Conservation (phyloP, 2,113 vertebrate species). For the Tichodroma muraria region DNA sequence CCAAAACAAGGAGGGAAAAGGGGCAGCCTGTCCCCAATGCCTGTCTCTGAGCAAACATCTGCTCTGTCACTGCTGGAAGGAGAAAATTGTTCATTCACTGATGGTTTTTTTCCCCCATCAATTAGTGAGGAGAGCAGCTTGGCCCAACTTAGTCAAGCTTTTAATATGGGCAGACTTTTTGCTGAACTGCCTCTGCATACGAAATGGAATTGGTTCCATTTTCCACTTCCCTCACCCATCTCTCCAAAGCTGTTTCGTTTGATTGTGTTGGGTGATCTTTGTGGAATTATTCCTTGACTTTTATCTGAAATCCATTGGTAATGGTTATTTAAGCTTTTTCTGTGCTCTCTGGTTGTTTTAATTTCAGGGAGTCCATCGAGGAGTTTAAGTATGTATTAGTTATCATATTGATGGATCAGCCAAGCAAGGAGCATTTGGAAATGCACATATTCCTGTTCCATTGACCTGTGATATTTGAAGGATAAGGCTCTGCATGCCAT, state of each 20-base stretch:
- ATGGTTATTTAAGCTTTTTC: constrained; percentile 33
- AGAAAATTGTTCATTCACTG: background rate
- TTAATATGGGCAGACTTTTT: background rate
- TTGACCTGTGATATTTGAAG: constrained; percentile 39
- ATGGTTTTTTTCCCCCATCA: background rate
- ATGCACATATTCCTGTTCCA: constrained; percentile 22
- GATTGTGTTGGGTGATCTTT: background rate
- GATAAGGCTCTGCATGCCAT: constrained; percentile 12
- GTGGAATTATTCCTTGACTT: constrained; percentile 54
- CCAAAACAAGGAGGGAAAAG: background rate
- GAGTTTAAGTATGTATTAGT: constrained; percentile 43
- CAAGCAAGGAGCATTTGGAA: constrained; percentile 31
- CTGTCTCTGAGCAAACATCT: background rate
- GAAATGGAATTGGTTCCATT: background rate
- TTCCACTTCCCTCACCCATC: background rate
- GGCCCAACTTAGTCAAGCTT: background rate
- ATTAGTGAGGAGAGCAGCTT: background rate
- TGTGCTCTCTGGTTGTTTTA: constrained; percentile 25
- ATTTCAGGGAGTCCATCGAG: constrained; percentile 38
- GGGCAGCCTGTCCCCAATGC: background rate
- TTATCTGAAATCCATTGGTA: constrained; percentile 52
- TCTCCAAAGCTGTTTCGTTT: background rate
- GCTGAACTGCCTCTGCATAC: background rate
- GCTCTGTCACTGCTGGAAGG: background rate
- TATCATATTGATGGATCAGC: constrained; percentile 48